Conservation (phyloP, 2,113 vertebrate species). For the Dicrurus megarhynchus region DNA sequence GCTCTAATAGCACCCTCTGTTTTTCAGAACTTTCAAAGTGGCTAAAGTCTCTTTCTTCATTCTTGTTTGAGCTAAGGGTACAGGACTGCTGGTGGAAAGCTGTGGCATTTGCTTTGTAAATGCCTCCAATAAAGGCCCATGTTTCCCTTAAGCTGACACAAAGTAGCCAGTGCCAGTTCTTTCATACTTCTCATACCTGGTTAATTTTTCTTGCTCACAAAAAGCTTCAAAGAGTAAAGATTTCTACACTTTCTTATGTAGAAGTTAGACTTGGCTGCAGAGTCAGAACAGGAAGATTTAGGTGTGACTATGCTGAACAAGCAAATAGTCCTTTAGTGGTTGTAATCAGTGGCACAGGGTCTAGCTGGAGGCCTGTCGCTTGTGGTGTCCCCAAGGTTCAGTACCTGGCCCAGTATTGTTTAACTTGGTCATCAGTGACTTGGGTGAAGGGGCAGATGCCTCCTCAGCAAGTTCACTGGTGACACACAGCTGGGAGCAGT, state of each 20-base stretch:
- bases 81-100: background rate
- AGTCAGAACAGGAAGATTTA: background rate
- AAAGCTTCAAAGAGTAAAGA: background rate
- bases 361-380: background rate
- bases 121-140: accelerated
- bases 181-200: background rate
- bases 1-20: background rate
- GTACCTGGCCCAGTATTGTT: background rate
- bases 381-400: background rate
- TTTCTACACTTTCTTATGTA: background rate
- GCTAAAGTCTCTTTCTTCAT: background rate
- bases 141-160: background rate
- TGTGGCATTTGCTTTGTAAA: background rate
- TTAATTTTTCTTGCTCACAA: background rate
- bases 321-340: background rate
- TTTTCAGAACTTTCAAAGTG: background rate
- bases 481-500: background rate
- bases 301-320: background rate
- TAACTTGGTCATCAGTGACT: background rate
- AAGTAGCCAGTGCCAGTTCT: background rate
- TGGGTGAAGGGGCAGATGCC: background rate
- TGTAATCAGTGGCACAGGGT: background rate
- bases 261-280: background rate
- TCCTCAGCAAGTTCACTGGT: background rate
- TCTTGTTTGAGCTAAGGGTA: background rate